Evolutionary conservation across 2,888 invertebrate species (phyloP).

Genomic region (Celastrina argiolus): DNA sequence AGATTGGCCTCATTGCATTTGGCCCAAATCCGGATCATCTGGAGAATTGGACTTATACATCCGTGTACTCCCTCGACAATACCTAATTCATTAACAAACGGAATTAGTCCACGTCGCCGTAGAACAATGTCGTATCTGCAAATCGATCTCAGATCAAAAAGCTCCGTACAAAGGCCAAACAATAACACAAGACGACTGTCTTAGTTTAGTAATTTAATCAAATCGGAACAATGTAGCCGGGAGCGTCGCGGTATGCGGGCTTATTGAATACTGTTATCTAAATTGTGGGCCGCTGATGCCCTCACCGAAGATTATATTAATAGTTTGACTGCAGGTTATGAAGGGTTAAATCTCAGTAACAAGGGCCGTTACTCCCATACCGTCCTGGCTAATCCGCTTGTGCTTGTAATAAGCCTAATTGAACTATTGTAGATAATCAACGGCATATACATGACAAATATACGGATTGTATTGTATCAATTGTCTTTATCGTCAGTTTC

Average conservation of each 20-base stretch:
- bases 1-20: background rate
- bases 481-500: background rate
- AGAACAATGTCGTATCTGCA: slow-evolving; percentile 8
- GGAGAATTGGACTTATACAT: background rate
- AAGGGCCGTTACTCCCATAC: slow-evolving; percentile 46
- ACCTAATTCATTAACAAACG: slow-evolving; percentile 6
- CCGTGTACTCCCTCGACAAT: background rate
- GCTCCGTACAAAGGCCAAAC: slow-evolving; percentile 13
- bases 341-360: slow-evolving; percentile 54
- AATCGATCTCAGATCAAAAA: slow-evolving; percentile 14
- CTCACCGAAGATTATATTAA: slow-evolving; percentile 69
- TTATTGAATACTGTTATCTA: slow-evolving; percentile 72
- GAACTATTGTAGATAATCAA: slow-evolving; percentile 46
- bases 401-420: slow-evolving; percentile 62
- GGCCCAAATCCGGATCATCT: background rate
- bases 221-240: slow-evolving; percentile 52
- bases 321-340: slow-evolving; percentile 55
- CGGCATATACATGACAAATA: slow-evolving; percentile 24
- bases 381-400: slow-evolving; percentile 55
- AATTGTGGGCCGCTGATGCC: slow-evolving; percentile 64
- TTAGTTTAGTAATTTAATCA: slow-evolving; percentile 55
- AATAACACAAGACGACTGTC: slow-evolving; percentile 23
- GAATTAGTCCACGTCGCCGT: background rate
- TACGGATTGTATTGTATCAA: slow-evolving; percentile 11
- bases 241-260: slow-evolving; percentile 54